A percentile compares a stretch with the other conserved stretches of the same genome.
Evolutionary conservation across 2,888 invertebrate genomes (phyloP).

Genomic region (Ornithoptera alexandrae): DNA sequence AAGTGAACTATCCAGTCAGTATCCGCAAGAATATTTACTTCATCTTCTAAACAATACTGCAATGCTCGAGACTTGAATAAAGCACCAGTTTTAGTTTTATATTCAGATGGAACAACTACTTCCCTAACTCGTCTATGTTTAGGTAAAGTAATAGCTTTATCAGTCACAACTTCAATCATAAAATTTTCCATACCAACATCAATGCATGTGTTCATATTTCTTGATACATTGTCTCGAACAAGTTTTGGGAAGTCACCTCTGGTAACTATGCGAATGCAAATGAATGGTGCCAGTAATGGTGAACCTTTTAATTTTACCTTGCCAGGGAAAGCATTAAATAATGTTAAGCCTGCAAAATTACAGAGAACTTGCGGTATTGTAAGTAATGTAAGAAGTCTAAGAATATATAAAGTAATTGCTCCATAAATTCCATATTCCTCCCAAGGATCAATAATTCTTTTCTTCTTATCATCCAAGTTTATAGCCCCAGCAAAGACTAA

Average conservation of each 20-base stretch:
- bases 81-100: constrained; percentile 94
- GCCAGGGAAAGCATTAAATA: constrained; percentile 97
- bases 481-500: constrained; percentile 84
- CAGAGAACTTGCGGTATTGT: constrained; percentile 94
- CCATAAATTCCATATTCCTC: constrained; percentile 88
- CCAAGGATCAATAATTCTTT: constrained; percentile 87
- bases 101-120: constrained; percentile 92
- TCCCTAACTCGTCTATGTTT: constrained; percentile 90
- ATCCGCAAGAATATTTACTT: constrained; percentile 90
- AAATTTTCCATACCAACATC: constrained; percentile 97
- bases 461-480: constrained; percentile 78
- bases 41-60: constrained; percentile 96
- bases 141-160: constrained; percentile 89
- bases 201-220: constrained; percentile 92
- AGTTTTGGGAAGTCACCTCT: constrained; percentile 96
- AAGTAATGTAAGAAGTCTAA: constrained; percentile 89
- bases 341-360: constrained; percentile 90
- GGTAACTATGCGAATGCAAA: constrained; percentile 96
- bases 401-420: constrained; percentile 86
- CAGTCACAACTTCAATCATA: constrained; percentile 96
- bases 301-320: constrained; percentile 93
- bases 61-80: constrained; percentile 96
- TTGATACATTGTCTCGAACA: constrained; percentile 90
- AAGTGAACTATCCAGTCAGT: constrained; percentile 98
- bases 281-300: constrained; percentile 94